phyloP scores from a whole-genome alignment of 2,113 vertebrate genomes.

The Addax nasomaculatus region DNA sequence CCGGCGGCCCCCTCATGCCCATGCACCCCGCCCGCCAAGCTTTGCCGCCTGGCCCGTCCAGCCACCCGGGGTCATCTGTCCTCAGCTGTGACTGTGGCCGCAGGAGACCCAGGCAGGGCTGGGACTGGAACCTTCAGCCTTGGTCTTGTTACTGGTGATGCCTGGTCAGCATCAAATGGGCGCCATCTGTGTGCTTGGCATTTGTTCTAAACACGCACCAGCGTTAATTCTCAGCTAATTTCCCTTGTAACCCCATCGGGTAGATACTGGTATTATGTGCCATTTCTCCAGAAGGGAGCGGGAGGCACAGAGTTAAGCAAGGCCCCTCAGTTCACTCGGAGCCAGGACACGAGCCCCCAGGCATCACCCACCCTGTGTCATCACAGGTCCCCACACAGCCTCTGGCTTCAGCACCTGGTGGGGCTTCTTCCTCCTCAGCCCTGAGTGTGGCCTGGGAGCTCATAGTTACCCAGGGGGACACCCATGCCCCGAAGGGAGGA shows the following conservation, averaged over 20 bases:
- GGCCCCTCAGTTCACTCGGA: neutral
- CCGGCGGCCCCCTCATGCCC: accelerated
- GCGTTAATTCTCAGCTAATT: neutral
- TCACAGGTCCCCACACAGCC: neutral
- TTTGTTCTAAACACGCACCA: neutral
- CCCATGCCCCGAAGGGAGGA: neutral
- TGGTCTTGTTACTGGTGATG: neutral
- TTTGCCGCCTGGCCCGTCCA: accelerated
- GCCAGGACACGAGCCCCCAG: neutral
- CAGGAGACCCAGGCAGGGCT: too few relatives aligned
- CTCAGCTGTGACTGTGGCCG: neutral
- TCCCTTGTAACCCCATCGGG: neutral
- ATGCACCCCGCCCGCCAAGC: accelerated
- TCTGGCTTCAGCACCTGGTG: neutral
- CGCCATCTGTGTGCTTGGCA: neutral
- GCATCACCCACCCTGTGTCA: neutral
- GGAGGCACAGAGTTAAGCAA: neutral
- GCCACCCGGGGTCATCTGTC: neutral
- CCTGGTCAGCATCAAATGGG: accelerated
- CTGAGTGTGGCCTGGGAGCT: neutral
- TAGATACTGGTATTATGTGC: neutral
- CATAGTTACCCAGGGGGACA: neutral
- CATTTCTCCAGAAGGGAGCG: neutral
- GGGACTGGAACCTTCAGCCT: neutral
- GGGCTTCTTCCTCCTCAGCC: neutral